Percentiles rank a stretch among this genome's conserved stretches.
phyloP scores from a whole-genome alignment of 2,888 invertebrate species.

The Azorinus chamasolen region DNA sequence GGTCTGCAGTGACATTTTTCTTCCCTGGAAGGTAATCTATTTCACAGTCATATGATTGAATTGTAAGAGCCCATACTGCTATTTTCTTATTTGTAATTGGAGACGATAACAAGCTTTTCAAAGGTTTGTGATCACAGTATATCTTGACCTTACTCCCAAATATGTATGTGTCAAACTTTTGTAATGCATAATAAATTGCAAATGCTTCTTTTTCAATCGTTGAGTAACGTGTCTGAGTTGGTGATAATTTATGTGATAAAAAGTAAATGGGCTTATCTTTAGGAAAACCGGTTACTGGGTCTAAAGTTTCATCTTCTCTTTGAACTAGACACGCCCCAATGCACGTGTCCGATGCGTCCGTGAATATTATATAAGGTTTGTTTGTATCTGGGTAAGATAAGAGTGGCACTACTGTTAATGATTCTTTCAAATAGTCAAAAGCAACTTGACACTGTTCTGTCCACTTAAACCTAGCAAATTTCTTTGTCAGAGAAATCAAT shows the following conservation, averaged over 20 bases:
- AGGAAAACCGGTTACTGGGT: background rate
- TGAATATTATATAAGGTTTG: slow-evolving; percentile 40
- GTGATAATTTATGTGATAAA: background rate
- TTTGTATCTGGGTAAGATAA: slow-evolving; percentile 4
- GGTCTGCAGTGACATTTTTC: slow-evolving; percentile 2
- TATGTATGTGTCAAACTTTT: background rate
- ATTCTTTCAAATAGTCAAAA: slow-evolving; percentile 10
- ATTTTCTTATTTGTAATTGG: background rate
- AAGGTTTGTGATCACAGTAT: slow-evolving; percentile 1
- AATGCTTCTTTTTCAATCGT: slow-evolving; percentile 8
- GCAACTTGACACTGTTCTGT: slow-evolving; percentile 1
- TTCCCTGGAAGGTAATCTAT: slow-evolving; percentile 1
- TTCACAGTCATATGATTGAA: background rate
- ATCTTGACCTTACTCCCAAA: background rate
- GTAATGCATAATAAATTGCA: background rate
- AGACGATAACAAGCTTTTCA: background rate
- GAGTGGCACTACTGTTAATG: slow-evolving; percentile 3
- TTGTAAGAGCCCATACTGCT: background rate
- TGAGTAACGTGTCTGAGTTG: slow-evolving; percentile 4
- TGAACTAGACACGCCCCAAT: slow-evolving; percentile 35
- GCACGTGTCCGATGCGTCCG: slow-evolving; percentile 39
- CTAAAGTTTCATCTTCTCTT: background rate
- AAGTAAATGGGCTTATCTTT: background rate
- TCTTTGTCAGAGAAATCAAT: slow-evolving; percentile 6
- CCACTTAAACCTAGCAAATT: slow-evolving; percentile 9